These are phyloP conservation scores for Meandrina meandrites DNA, from an alignment of 92 coral and sea anemone species.

Conservation along the genomic window DNA sequence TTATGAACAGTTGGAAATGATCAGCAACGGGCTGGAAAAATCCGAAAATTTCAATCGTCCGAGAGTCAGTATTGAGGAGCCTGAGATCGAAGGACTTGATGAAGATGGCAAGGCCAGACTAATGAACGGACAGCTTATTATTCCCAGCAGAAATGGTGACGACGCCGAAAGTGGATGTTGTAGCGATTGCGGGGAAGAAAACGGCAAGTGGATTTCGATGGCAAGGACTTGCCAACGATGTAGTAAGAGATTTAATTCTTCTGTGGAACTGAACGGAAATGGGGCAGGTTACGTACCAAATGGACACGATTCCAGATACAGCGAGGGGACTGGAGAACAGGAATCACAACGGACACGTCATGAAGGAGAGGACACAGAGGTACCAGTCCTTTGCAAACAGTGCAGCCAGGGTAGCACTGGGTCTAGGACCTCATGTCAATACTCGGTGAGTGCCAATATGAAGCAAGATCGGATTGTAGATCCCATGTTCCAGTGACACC, in stretches of 20 bases:
- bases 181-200: conserved; percentile 80
- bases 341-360: conserved; percentile 29
- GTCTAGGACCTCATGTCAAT: conserved; percentile 71
- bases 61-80: conserved; percentile 79
- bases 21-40: conserved; percentile 71
- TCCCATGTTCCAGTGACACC: not conserved
- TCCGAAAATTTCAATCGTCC: conserved; percentile 48
- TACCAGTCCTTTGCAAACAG: conserved; percentile 70
- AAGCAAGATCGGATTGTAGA: not conserved
- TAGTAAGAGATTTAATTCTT: conserved; percentile 59
- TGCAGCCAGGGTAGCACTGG: conserved; percentile 78
- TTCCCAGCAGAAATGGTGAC: conserved; percentile 61
- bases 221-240: conserved; percentile 66
- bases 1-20: conserved; percentile 89
- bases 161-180: conserved; percentile 92
- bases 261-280: conserved; percentile 71
- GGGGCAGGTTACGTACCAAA: conserved; percentile 60
- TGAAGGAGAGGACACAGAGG: conserved; percentile 55
- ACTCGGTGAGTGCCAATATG: conserved; percentile 63
- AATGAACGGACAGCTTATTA: conserved; percentile 67
- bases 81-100: conserved; percentile 68
- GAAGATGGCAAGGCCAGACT: conserved; percentile 57
- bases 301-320: conserved; percentile 63
- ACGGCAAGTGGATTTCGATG: conserved; percentile 40
- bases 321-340: conserved; percentile 39